Evolutionary conservation across 2,888 invertebrate genomes (phyloP).

Genomic region (Latheticus oryzae): DNA sequence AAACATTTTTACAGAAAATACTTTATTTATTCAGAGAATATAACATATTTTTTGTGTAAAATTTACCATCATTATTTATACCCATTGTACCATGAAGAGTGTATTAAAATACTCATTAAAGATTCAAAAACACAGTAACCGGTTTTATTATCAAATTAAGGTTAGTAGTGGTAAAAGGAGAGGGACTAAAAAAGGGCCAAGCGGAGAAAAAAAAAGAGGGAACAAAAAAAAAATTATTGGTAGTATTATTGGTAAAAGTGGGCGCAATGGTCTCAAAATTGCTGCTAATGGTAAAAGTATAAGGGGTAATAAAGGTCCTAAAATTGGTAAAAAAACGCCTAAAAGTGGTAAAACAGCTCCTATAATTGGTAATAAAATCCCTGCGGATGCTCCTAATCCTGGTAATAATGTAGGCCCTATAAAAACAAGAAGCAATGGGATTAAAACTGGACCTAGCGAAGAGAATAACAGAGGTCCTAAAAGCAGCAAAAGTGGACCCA

Average conservation of each 20-base stretch:
- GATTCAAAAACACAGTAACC: too few relatives aligned
- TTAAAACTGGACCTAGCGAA: conserved; percentile 9
- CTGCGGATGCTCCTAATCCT: not conserved
- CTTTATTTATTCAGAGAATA: too few relatives aligned
- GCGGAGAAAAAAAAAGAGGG: too few relatives aligned
- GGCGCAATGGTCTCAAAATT: not conserved
- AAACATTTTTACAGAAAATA: too few relatives aligned
- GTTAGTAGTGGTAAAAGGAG: too few relatives aligned
- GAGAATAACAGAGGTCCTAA: not conserved
- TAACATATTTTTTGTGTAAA: too few relatives aligned
- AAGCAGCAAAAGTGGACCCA: conserved; percentile 6
- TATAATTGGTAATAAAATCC: not conserved
- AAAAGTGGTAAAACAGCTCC: conserved; percentile 1
- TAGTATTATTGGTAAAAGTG: not conserved
- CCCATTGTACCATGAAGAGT: too few relatives aligned
- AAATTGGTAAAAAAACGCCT: conserved; percentile 3
- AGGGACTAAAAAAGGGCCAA: too few relatives aligned
- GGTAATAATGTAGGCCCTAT: not conserved
- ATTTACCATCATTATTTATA: too few relatives aligned
- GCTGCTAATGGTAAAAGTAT: not conserved
- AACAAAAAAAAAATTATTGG: too few relatives aligned
- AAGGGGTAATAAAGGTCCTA: not conserved
- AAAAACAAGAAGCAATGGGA: conserved; percentile 7
- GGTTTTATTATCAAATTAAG: too few relatives aligned
- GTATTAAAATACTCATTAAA: too few relatives aligned